Base-by-base conservation (phyloP, 2,888 invertebrate genomes). In the Osmoderma eremita region DNA sequence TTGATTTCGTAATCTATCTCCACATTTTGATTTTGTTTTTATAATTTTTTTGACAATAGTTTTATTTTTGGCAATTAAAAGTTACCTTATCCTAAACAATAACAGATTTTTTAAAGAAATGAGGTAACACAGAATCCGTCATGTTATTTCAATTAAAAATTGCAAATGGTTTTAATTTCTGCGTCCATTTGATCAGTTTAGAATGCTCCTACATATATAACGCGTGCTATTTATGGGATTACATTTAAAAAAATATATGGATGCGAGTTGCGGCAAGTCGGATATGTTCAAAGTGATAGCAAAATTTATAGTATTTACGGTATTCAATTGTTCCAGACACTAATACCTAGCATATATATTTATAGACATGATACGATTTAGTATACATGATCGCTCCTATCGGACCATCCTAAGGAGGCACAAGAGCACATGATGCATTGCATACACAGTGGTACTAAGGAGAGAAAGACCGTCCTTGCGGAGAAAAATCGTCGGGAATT, bases 341-440 rank as follows among this genome's bases (percentile, higher is more conserved):
- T 38, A 53, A 38, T 18, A 53, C 38, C 53, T 53, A 15, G n/a
- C 30, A 41, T 13, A 13, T 41, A 41, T 22, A 48, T 56, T 56
- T 56, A 58, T 45, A 48, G 30, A 61, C 58, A 61, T 45, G 58
- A 20, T 17, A 61, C 58, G 45, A 61, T 61, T 61, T 61, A 61
- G 30, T 45, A 30, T 30, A 36, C 30, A 45, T 45, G 58, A 30
- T 6, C 30, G 20, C 18, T 22, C 42, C 24, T 61, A 45, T 45
- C 58, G 45, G 24, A 20, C 48, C 24, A 42, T 61, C 45, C 48
- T 36, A 24, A 61, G 58, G 45, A 45, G 58, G 58, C 8, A 45
- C 15, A 61, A 17, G 10, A 30, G 30, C 45, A 20, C 45, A 61
- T 30, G 45, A 18, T 61, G 30, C 30, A 61, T n/a, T 17, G 45